Evolutionary conservation across 2,797 vertebrate genomes (phyloP), one percentile per base, ranked within the genome.

Genomic region (Prionace glauca): DNA sequence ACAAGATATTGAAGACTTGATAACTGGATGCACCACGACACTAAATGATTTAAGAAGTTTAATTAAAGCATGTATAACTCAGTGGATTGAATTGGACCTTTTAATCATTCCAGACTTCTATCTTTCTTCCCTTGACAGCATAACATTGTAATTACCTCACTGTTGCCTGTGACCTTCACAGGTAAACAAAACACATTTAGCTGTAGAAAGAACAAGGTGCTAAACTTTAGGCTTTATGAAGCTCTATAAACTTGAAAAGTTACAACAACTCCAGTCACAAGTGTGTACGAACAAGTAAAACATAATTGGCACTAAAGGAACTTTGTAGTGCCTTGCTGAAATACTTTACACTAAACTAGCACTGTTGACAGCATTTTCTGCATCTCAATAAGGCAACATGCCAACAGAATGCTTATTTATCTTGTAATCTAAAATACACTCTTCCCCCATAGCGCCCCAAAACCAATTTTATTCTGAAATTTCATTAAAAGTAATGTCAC

Each of bases 401-500:
- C n/a, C 62, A n/a, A 92, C 65, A 92, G 10, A 10, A 69, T 69
- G 65, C 69, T 92, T 92, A 92, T 65, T 92, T 92, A 92, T 92
- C 65, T 92, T 92, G 62, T 67, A n/a, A 92, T 69, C 20, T 69
- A 69, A 69, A 92, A 92, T 41, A 41, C n/a, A 92, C 65, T 36
- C 62, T 92, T 67, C 62, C 62, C 90, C 90, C 32, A 67, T 91
- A 32, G 62, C 32, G 32, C 65, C 88, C 60, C 60, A 67, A 92
- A 69, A 92, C 62, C 90, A 92, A 69, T 92, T 92, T 69, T 92
- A 69, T 92, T 92, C 90, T 69, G 90, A 69, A 92, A 69, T 41
- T 36, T 92, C 90, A 92, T 92, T 92, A 69, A 69, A 69, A 69
- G 90, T n/a, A 69, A 92, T 92, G 8, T 69, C 90, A 92, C 65